These are phyloP conservation scores for Lagocephalus sceleratus DNA, from an alignment of 2,797 vertebrate species.

Conservation along the genomic window DNA sequence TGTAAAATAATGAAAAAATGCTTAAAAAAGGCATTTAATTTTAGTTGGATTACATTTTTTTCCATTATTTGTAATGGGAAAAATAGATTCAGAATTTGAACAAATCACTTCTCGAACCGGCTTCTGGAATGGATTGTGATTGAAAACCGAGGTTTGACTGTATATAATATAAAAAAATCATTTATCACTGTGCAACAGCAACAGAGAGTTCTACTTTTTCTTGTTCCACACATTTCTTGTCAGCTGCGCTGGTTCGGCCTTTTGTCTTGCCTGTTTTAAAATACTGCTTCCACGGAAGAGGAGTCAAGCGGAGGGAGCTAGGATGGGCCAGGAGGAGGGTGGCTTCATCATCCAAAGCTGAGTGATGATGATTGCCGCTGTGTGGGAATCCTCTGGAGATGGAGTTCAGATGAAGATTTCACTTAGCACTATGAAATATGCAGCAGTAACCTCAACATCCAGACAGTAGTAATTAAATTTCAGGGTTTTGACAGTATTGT, in stretches of 20 bases:
- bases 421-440: slow-evolving; percentile 56
- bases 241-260: slow-evolving; percentile 56
- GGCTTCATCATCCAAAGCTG: too few relatives aligned
- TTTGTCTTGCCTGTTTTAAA: slow-evolving; percentile 62
- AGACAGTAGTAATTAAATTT: too few relatives aligned
- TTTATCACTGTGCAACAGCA: background rate
- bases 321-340: slow-evolving; percentile 43
- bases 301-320: slow-evolving; percentile 59
- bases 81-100: too few relatives aligned
- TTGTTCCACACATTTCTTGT: slow-evolving; percentile 62
- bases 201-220: slow-evolving; percentile 5
- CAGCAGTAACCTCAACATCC: slow-evolving; percentile 23
- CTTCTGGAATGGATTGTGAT: too few relatives aligned
- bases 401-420: slow-evolving; percentile 65
- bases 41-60: too few relatives aligned
- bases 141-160: too few relatives aligned
- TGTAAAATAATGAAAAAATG: too few relatives aligned
- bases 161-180: too few relatives aligned
- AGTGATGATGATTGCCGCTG: slow-evolving; percentile 26
- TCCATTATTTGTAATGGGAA: too few relatives aligned
- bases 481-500: too few relatives aligned
- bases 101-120: too few relatives aligned
- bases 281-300: slow-evolving; percentile 59
- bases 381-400: slow-evolving; percentile 43
- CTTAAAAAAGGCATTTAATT: too few relatives aligned